Conservation (phyloP, 1,140 invertebrate species). For the Brachionus rotundiformis region DNA sequence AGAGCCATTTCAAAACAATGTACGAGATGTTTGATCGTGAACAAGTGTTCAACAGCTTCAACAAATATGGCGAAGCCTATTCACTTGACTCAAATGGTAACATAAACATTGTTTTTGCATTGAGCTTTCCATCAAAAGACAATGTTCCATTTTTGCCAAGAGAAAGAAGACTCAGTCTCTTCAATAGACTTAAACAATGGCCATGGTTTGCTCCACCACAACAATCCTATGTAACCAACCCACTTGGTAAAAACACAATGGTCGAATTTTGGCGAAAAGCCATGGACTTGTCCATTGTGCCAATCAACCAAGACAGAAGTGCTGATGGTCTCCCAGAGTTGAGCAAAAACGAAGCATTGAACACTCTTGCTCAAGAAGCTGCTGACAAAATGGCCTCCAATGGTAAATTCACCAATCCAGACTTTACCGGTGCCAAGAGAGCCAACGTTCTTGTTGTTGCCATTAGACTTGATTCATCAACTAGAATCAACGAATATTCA, state of each 20-base stretch:
- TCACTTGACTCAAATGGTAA: conserved; percentile 8
- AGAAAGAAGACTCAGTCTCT: conserved; percentile 8
- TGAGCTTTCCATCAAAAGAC: not conserved
- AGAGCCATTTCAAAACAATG: conserved; percentile 26
- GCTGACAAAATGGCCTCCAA: not conserved
- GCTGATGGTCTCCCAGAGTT: not conserved
- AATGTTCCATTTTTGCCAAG: not conserved
- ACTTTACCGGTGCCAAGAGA: not conserved
- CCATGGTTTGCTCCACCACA: conserved; percentile 27
- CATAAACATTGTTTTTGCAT: not conserved
- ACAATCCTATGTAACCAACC: not conserved
- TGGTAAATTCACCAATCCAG: not conserved
- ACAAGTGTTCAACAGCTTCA: conserved; percentile 9
- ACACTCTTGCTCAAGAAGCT: not conserved
- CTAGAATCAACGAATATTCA: conserved; percentile 29
- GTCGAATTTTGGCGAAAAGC: conserved; percentile 16
- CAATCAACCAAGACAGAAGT: conserved; percentile 18
- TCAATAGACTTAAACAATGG: conserved; percentile 39
- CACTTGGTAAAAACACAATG: not conserved
- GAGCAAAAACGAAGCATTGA: not conserved
- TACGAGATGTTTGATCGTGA: conserved; percentile 15
- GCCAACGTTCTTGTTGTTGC: conserved; percentile 14
- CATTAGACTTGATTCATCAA: not conserved
- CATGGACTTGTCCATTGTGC: not conserved
- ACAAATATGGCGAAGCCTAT: conserved; percentile 18